Evolutionary conservation across 2,113 vertebrate genomes (phyloP).

Genomic region (Emydocephalus ijimae): DNA sequence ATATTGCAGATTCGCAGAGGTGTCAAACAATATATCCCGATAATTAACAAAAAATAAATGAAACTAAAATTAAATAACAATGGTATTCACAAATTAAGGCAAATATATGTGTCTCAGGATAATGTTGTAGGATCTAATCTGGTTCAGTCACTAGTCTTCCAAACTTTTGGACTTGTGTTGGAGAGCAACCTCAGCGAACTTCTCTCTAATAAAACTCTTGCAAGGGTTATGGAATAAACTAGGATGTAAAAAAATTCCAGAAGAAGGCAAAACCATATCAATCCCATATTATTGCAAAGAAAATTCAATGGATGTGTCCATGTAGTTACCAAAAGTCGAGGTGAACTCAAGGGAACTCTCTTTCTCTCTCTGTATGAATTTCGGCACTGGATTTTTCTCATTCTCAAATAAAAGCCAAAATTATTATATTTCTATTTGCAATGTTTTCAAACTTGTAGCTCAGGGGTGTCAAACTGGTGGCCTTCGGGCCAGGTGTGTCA

Average conservation of each 20-base stretch:
- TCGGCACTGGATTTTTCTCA: not conserved
- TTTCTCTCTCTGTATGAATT: not conserved
- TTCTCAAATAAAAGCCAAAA: not conserved
- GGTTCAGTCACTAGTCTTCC: too few species aligned
- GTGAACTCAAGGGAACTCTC: not conserved
- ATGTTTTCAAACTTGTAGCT: not conserved
- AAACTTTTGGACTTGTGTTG: too few species aligned
- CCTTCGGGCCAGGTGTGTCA: too few species aligned
- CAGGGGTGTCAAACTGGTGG: too few species aligned
- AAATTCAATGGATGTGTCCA: not conserved
- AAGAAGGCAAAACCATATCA: not conserved
- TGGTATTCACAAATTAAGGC: too few species aligned
- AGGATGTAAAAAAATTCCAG: not conserved
- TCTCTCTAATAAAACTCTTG: not conserved
- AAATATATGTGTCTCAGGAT: too few species aligned
- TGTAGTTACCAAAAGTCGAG: not conserved
- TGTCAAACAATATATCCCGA: not conserved
- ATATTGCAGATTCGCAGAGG: not conserved
- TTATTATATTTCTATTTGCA: not conserved
- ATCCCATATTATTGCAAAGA: not conserved
- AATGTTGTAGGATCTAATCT: too few species aligned
- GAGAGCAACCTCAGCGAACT: too few species aligned
- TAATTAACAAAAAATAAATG: not conserved
- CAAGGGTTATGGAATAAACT: not conserved
- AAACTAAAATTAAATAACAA: not conserved